Evolutionary conservation across 2,888 invertebrate genomes (phyloP).

Genomic region (Drosophila mercatorum): DNA sequence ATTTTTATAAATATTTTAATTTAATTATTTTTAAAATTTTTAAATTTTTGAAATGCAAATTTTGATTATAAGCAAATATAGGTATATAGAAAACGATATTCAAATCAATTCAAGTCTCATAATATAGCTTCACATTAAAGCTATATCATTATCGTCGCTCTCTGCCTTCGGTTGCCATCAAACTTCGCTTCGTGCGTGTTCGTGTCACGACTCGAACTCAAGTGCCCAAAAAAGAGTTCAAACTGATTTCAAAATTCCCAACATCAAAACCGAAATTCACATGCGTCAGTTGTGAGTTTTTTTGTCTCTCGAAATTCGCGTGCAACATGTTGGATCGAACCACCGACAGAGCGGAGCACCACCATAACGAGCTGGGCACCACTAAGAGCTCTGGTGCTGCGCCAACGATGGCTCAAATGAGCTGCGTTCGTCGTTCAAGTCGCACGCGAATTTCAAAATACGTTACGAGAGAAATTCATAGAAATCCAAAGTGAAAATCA

Average conservation of each 20-base stretch:
- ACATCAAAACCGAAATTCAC: slow-evolving; percentile 8
- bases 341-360: slow-evolving; percentile 11
- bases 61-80: too few species aligned
- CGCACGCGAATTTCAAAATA: slow-evolving; percentile 69
- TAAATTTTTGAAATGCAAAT: too few species aligned
- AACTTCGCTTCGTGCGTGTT: not conserved
- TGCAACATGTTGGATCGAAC: slow-evolving; percentile 63
- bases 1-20: too few species aligned
- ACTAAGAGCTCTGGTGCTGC: slow-evolving; percentile 28
- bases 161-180: not conserved
- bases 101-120: too few species aligned
- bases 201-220: not conserved
- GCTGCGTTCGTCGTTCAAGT: slow-evolving; percentile 67
- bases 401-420: slow-evolving; percentile 61
- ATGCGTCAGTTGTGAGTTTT: slow-evolving; percentile 15
- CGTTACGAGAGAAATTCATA: slow-evolving; percentile 66
- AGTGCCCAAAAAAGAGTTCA: not conserved
- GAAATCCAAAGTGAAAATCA: slow-evolving; percentile 74
- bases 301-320: slow-evolving; percentile 23
- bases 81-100: too few species aligned
- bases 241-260: slow-evolving; percentile 9
- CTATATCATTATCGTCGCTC: too few species aligned
- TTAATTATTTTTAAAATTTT: too few species aligned
- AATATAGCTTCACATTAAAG: too few species aligned
- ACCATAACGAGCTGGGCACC: slow-evolving; percentile 15